These are phyloP conservation scores for Idaea aversata DNA, from an alignment of 2,888 invertebrate genomes.

Conservation along the genomic window DNA sequence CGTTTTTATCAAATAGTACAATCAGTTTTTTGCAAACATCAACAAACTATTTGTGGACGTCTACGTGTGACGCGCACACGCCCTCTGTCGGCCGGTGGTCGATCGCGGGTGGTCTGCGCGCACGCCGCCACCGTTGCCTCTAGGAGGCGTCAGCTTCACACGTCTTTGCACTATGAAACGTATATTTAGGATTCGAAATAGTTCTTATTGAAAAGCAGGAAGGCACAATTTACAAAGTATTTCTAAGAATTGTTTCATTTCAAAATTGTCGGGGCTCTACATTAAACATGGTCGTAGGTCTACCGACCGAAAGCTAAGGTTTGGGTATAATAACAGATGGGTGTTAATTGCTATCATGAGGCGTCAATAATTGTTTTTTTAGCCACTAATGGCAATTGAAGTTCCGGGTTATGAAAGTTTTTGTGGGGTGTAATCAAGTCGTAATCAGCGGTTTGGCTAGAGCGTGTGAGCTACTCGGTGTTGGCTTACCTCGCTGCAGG, in stretches of 20 bases:
- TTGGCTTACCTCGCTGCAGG: slow-evolving; percentile 44
- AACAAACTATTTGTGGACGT: slow-evolving; percentile 39
- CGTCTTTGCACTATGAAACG: slow-evolving; percentile 52
- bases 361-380: slow-evolving; percentile 77
- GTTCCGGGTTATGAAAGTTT: slow-evolving; percentile 77
- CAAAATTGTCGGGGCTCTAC: slow-evolving; percentile 44
- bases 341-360: slow-evolving; percentile 78
- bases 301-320: slow-evolving; percentile 69
- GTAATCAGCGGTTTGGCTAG: slow-evolving; percentile 72
- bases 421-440: slow-evolving; percentile 75
- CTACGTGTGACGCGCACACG: slow-evolving; percentile 54
- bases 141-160: slow-evolving; percentile 70
- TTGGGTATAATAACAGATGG: slow-evolving; percentile 73
- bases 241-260: slow-evolving; percentile 38
- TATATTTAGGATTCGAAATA: slow-evolving; percentile 30
- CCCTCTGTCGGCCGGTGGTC: slow-evolving; percentile 58
- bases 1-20: slow-evolving; percentile 21
- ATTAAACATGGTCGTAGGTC: slow-evolving; percentile 61
- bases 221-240: slow-evolving; percentile 40
- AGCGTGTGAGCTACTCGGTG: slow-evolving; percentile 70
- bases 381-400: slow-evolving; percentile 69
- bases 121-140: slow-evolving; percentile 43
- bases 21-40: slow-evolving; percentile 36
- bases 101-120: slow-evolving; percentile 71
- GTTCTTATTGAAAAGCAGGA: slow-evolving; percentile 40